Evolutionary conservation across 92 coral and sea anemone species (phyloP).

Genomic region (Ricordea florida): DNA sequence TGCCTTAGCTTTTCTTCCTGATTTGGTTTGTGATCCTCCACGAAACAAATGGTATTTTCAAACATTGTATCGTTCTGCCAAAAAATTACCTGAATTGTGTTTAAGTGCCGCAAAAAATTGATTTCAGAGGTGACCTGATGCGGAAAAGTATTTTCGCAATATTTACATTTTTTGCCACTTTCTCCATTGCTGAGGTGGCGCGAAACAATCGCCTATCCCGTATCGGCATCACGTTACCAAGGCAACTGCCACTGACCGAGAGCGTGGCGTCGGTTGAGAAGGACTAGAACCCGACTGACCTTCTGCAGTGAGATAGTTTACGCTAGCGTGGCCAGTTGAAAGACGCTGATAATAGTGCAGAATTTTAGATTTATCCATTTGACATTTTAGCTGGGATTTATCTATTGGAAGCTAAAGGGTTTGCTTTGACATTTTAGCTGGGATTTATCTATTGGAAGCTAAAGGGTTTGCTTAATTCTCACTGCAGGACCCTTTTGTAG

Average conservation of each 20-base stretch:
- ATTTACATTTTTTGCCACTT: conserved; percentile 4
- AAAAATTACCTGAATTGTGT: too few species aligned
- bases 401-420: too few species aligned
- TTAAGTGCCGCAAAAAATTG: too few species aligned
- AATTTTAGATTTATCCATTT: not conserved
- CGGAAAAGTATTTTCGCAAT: not conserved
- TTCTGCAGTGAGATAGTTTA: conserved; percentile 38
- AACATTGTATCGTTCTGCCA: too few species aligned
- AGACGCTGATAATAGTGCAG: not conserved
- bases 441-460: too few species aligned
- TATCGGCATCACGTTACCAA: conserved; percentile 76
- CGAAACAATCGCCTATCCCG: conserved; percentile 37
- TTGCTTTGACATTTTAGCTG: not conserved
- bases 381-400: not conserved
- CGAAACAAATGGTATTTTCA: too few species aligned
- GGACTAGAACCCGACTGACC: conserved; percentile 36
- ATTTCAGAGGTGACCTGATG: not conserved
- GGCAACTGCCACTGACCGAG: conserved; percentile 69
- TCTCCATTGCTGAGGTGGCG: conserved; percentile 4
- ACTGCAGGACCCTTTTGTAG: too few species aligned
- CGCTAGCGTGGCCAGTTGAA: conserved; percentile 40
- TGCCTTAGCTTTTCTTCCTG: not conserved
- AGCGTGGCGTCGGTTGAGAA: conserved; percentile 96
- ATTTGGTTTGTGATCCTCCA: too few species aligned
- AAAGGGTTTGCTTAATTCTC: too few species aligned